These are phyloP conservation scores for Trachelus troglodyta DNA, from an alignment of 2,888 invertebrate species.

Conservation along the genomic window DNA sequence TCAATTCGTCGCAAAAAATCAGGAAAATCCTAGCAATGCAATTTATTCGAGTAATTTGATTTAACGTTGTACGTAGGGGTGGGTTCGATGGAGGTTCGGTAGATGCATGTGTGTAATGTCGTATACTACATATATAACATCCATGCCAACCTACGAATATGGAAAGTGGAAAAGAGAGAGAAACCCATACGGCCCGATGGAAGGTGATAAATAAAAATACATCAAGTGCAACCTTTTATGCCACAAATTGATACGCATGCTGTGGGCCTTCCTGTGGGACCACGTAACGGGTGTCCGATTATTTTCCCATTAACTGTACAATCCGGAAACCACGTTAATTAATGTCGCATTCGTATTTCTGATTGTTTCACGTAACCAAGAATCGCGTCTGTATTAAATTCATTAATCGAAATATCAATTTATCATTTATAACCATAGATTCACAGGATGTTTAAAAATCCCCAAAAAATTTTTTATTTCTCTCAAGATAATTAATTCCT, in stretches of 20 bases:
- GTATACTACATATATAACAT: neutral
- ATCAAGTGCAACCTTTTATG: constrained; percentile 57
- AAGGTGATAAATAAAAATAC: constrained; percentile 58
- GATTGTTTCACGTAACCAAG: neutral
- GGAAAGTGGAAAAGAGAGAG: constrained; percentile 9
- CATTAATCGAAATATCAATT: neutral
- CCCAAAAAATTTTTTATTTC: neutral
- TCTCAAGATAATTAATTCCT: too few relatives aligned
- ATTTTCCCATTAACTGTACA: constrained; percentile 2
- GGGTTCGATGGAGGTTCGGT: constrained; percentile 10
- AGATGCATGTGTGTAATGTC: neutral
- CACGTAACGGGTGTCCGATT: constrained; percentile 34
- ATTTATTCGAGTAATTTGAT: constrained; percentile 58
- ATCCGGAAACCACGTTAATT: neutral
- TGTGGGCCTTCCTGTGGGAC: constrained; percentile 27
- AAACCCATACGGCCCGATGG: constrained; percentile 33
- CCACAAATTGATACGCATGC: constrained; percentile 52
- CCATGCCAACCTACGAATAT: neutral
- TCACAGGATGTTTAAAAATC: neutral
- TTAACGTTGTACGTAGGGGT: constrained; percentile 43
- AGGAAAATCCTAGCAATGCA: constrained; percentile 50
- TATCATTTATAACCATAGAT: neutral
- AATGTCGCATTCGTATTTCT: neutral
- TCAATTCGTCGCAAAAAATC: constrained; percentile 42
- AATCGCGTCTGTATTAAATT: neutral